Conservation (phyloP, 2,113 vertebrate genomes). For the Cricetomys ansorgei region DNA sequence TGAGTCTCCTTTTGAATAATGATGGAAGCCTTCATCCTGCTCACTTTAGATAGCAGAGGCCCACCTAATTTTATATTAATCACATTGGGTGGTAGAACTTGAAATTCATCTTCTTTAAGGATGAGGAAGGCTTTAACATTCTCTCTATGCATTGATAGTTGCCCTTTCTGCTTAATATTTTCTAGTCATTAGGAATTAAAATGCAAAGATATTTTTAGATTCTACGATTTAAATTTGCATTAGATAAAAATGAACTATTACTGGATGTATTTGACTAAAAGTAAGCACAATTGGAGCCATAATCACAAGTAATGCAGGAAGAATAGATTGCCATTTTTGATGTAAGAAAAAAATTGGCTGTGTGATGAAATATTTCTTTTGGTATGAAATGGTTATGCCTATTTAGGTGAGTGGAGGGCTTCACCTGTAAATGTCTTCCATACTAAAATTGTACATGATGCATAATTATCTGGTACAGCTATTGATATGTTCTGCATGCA, state of each 20-base stretch:
- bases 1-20: slow-evolving; percentile 39
- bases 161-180: slow-evolving; percentile 44
- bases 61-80: slow-evolving; percentile 50
- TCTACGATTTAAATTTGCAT: not conserved
- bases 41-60: not conserved
- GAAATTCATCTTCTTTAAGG: slow-evolving; percentile 49
- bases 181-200: slow-evolving; percentile 40
- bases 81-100: not conserved
- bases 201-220: slow-evolving; percentile 45
- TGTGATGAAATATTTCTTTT: slow-evolving; percentile 39
- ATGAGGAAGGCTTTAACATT: not conserved
- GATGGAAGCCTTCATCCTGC: not conserved
- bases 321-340: not conserved
- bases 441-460: not conserved
- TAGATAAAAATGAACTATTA: slow-evolving; percentile 50
- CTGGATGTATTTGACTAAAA: not conserved
- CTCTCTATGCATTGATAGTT: not conserved
- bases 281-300: not conserved
- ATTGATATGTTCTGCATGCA: slow-evolving; percentile 28
- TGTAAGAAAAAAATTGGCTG: not conserved
- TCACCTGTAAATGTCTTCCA: slow-evolving; percentile 31
- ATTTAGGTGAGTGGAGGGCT: not conserved
- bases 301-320: slow-evolving; percentile 7
- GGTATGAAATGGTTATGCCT: slow-evolving; percentile 57
- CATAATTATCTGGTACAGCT: not conserved